Base-by-base conservation (phyloP, 2,113 vertebrate genomes). In the Ctenodactylus gundi region DNA sequence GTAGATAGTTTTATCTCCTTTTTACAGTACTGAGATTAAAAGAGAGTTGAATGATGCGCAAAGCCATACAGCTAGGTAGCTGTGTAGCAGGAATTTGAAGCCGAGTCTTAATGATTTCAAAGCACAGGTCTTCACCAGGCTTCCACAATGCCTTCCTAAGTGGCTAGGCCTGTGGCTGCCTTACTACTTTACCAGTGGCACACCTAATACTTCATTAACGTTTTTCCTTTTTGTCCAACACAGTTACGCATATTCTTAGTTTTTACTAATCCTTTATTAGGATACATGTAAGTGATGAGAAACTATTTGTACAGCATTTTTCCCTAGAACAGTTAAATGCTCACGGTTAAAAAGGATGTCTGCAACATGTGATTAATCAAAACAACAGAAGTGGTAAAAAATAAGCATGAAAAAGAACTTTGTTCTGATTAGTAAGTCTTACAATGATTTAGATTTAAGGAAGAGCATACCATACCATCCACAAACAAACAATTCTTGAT, bases 361-460 rank as follows among this genome's bases (percentile, higher is more conserved):
- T 85, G 6, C 2, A 44, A 14, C 15, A 70, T 76, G 17, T n/a
- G 11, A 36, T 21, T 88, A 73, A 36, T 70, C 44, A 73, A 41
- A 90, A 18, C 39, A 46, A 18, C 53, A n/a, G 41, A 70, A 76
- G 18, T 91, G 17, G 46, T 34, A 85, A 89, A 91, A n/a, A 36
- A 10, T 55, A 58, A 87, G 7, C 31, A 41, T 27, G 23, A 58
- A 75, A 88, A 73, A 86, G 39, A 87, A 75, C 36, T 72, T 82
- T 65, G 29, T 73, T 89, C 57, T 92, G 55, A 65, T 53, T 81
- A 49, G 3, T 58, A 39, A 85, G 2, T 91, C 18, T 90, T 46
- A 57, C 78, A 41, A 57, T 64, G 29, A 81, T 81, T 88, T 94
- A 67, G 85, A 84, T 64, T 93, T 72, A 62, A 77, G 31, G 20